Percentiles rank a stretch among this genome's conserved stretches.
Conservation (phyloP, 2,888 invertebrate species). For the Synergus japonicus region DNA sequence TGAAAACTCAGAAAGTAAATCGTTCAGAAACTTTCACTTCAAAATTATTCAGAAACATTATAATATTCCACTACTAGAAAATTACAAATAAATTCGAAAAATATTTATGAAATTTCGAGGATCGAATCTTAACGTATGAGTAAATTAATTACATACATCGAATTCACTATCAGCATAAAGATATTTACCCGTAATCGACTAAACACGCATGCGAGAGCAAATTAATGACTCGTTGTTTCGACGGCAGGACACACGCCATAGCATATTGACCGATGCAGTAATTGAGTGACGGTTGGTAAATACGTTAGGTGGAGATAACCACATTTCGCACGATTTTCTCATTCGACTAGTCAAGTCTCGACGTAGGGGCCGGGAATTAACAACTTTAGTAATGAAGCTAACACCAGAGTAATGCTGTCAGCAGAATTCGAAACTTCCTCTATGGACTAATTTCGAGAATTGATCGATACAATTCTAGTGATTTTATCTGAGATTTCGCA, state of each 20-base stretch:
- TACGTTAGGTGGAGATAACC: conserved; percentile 56
- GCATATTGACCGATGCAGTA: conserved; percentile 68
- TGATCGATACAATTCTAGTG: neutral
- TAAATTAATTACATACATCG: conserved; percentile 53
- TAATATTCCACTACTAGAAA: too few species aligned
- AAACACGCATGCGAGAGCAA: conserved; percentile 64
- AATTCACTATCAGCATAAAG: conserved; percentile 58
- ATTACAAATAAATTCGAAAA: too few species aligned
- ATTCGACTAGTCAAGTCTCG: conserved; percentile 13
- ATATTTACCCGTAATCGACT: conserved; percentile 68
- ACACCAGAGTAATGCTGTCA: neutral
- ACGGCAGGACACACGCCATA: conserved; percentile 55
- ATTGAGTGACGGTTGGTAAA: conserved; percentile 66
- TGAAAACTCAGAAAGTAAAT: too few species aligned
- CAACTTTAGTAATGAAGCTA: neutral
- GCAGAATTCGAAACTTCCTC: neutral
- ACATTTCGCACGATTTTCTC: conserved; percentile 55
- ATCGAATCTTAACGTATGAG: conserved; percentile 16
- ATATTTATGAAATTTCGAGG: neutral
- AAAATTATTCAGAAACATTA: too few species aligned
- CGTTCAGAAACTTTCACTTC: too few species aligned
- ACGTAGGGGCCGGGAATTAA: neutral
- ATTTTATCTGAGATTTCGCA: too few species aligned
- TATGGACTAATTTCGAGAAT: neutral
- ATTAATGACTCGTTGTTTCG: conserved; percentile 71